phyloP scores from a whole-genome alignment of 2,797 vertebrate species.

The Cheirogaleus major region DNA sequence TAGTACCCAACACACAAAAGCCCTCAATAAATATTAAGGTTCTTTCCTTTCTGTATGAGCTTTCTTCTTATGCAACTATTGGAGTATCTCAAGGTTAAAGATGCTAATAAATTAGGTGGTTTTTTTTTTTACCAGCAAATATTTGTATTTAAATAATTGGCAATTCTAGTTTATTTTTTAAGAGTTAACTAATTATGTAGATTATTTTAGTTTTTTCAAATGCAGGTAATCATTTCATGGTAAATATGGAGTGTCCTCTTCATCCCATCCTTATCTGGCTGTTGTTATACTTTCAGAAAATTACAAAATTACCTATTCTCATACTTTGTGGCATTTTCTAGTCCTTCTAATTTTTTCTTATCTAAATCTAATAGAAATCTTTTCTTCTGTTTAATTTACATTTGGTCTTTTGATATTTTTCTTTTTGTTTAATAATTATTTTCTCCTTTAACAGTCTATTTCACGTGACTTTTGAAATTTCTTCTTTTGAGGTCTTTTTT shows the following conservation, averaged over 20 bases:
- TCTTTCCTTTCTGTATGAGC: not conserved
- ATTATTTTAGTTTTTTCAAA: not conserved
- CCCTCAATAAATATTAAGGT: not conserved
- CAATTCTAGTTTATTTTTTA: not conserved
- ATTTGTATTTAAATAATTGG: not conserved
- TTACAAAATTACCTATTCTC: not conserved
- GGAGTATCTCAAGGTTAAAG: not conserved
- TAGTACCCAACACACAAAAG: not conserved
- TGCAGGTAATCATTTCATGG: not conserved
- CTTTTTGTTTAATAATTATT: not conserved
- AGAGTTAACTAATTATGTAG: not conserved
- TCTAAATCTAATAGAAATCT: not conserved
- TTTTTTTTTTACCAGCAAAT: not conserved
- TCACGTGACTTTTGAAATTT: not conserved
- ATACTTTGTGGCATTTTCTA: slow-evolving; percentile 10
- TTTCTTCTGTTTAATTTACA: slow-evolving; percentile 14
- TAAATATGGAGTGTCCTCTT: not conserved
- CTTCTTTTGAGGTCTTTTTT: not conserved
- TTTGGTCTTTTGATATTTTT: slow-evolving; percentile 8
- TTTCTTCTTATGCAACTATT: not conserved
- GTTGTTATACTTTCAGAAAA: not conserved
- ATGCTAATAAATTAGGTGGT: not conserved
- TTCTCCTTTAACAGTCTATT: not conserved
- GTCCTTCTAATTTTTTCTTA: not conserved
- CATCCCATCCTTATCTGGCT: not conserved